Evolutionary conservation across 2,113 vertebrate species (phyloP).

Genomic region (Electrona antarctica): DNA sequence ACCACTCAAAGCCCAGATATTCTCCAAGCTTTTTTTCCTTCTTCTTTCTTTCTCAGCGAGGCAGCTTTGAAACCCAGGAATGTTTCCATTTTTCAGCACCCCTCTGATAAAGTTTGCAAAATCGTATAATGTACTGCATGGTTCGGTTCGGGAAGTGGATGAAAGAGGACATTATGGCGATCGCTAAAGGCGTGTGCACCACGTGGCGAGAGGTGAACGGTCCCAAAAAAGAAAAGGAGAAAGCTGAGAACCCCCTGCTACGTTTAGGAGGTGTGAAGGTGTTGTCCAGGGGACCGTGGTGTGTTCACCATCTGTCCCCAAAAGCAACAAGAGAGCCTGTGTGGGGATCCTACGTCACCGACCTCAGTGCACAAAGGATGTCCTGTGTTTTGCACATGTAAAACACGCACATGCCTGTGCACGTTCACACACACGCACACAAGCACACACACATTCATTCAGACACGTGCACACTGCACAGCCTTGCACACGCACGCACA

Average conservation of each 20-base stretch:
- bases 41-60: constrained; percentile 27
- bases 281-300: constrained; percentile 52
- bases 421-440: constrained; percentile 3
- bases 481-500: background rate
- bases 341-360: constrained; percentile 41
- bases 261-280: constrained; percentile 72
- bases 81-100: constrained; percentile 60
- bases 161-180: constrained; percentile 72
- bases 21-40: constrained; percentile 12
- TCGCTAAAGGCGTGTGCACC: background rate
- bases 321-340: constrained; percentile 68
- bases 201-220: constrained; percentile 7
- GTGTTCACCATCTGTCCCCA: constrained; percentile 57
- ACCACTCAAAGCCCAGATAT: constrained; percentile 24
- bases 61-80: constrained; percentile 34
- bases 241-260: constrained; percentile 54
- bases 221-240: constrained; percentile 37
- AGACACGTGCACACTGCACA: constrained; percentile 10
- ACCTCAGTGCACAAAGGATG: constrained; percentile 75
- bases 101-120: constrained; percentile 54
- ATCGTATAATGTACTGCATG: constrained; percentile 4
- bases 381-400: constrained; percentile 70
- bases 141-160: constrained; percentile 48
- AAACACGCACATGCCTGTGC: background rate
- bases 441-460: constrained; percentile 11